Percentiles rank a stretch among this genome's conserved stretches.
phyloP scores from a whole-genome alignment of 2,888 invertebrate species.

The Perizoma flavofasciatum region DNA sequence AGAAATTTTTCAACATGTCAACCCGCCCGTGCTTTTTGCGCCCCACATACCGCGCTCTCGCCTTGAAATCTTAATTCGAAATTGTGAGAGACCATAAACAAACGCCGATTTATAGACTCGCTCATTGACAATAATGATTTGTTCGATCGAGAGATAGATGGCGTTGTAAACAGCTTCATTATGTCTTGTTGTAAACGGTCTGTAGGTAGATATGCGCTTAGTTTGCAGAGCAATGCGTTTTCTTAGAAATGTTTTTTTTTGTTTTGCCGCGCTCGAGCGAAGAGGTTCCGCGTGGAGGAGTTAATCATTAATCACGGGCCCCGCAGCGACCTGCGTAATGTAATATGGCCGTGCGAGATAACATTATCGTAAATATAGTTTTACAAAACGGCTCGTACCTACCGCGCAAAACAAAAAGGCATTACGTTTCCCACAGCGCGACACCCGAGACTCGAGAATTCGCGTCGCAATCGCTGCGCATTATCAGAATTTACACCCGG shows the following conservation, averaged over 20 bases:
- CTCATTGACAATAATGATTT: conserved; percentile 64
- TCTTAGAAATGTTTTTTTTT: conserved; percentile 59
- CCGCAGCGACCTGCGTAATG: conserved; percentile 65
- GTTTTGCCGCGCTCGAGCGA: conserved; percentile 39
- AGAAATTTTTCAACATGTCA: conserved; percentile 79
- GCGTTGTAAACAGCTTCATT: conserved; percentile 66
- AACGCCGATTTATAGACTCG: conserved; percentile 66
- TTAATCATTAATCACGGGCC: conserved; percentile 70
- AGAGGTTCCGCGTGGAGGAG: conserved; percentile 56
- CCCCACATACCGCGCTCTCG: conserved; percentile 63
- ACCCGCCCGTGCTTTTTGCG: conserved; percentile 69
- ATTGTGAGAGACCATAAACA: conserved; percentile 53
- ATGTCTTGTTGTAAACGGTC: conserved; percentile 48
- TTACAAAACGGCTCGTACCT: conserved; percentile 72
- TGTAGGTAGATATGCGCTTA: conserved; percentile 33
- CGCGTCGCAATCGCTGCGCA: conserved; percentile 69
- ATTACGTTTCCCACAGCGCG: conserved; percentile 61
- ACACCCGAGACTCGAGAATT: conserved; percentile 70
- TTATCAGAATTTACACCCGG: conserved; percentile 72
- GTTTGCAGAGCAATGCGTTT: conserved; percentile 40
- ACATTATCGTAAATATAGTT: conserved; percentile 81
- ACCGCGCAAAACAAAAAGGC: conserved; percentile 67
- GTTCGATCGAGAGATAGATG: conserved; percentile 54
- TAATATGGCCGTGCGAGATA: conserved; percentile 69
- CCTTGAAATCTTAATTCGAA: conserved; percentile 79